Evolutionary conservation across 2,797 vertebrate genomes (phyloP), one percentile per base, ranked within the genome.

Genomic region (Semotilus atromaculatus): DNA sequence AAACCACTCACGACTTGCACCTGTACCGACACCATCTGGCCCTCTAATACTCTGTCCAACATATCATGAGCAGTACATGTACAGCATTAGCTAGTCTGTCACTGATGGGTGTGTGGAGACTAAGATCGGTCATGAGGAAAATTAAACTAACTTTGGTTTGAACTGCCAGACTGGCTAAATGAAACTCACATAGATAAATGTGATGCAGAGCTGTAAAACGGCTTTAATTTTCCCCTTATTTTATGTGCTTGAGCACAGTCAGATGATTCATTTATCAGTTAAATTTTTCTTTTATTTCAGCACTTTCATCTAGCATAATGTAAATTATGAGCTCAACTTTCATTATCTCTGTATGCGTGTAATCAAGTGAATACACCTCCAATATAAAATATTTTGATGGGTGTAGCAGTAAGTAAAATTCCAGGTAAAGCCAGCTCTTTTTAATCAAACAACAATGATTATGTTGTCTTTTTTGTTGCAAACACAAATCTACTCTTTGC

Each of bases 11-110:
- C 0, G 29, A 31, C 29, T 60, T 73, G 83, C 67, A 85, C 83
- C 83, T 85, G 76, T 38, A 80, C 51, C 14, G 9, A 55, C 76
- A 85, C 75, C 83, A 84, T 80, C 76, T 85, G 83, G 67, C 55
- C 51, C 76, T 80, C 38, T 48, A 38, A 78, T 29, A 79, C 51
- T 45, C 75, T 71, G 76, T 72, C 67, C 67, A 58, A 80, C 75
- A 77, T 84, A 70, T 51, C 64, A 73, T 72, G 53, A 85, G 55
- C 67, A 48, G 83, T 7, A 80, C 29, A 62, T 58, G 48, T 68
- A 77, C 18, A 18, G 38, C 48, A 10, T 29, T 55, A 55, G 73
- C 64, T 40, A 71, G 18, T 58, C 45, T 60, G 74, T 58, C 82
- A 78, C 29, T 58, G 36, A 51, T 48, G 66, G 19, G 72, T 55